phyloP scores from a whole-genome alignment of 2,797 vertebrate species.

The Rhinophrynus dorsalis region DNA sequence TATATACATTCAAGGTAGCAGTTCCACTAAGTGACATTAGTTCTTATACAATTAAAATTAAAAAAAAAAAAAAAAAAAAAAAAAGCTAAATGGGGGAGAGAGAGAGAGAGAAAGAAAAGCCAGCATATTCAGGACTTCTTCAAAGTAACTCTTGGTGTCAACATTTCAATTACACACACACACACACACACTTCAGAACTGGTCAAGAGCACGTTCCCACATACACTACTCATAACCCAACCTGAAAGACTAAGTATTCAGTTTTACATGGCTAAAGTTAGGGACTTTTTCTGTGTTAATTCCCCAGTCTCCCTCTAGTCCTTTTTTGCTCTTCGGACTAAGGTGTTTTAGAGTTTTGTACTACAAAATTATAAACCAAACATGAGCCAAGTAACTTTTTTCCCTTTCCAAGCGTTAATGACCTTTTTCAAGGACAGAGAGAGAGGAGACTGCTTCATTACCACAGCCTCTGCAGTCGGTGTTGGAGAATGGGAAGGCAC shows the following conservation, averaged over 20 bases:
- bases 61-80: too few relatives aligned
- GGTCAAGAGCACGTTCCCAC: neutral
- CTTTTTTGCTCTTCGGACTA: neutral
- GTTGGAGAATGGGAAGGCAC: constrained; percentile 33
- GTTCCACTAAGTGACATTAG: too few relatives aligned
- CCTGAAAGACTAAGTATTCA: neutral
- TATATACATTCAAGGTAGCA: too few relatives aligned
- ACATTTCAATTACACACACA: neutral
- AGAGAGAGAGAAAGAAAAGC: too few relatives aligned
- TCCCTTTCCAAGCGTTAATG: constrained; percentile 4
- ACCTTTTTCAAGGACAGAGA: constrained; percentile 35
- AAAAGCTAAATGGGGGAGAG: too few relatives aligned
- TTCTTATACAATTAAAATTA: too few relatives aligned
- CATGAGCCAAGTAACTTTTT: too few relatives aligned
- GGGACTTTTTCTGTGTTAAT: too few relatives aligned
- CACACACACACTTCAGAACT: neutral
- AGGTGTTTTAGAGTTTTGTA: neutral
- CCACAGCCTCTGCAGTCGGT: constrained; percentile 23
- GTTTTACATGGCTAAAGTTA: too few relatives aligned
- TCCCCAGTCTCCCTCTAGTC: neutral
- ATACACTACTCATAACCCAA: neutral
- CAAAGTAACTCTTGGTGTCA: too few relatives aligned
- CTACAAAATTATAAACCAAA: neutral
- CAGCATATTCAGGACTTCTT: too few relatives aligned
- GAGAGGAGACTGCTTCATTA: constrained; percentile 33